phyloP scores from a whole-genome alignment of 2,113 vertebrate genomes.

The Sceloporus tristichus region DNA sequence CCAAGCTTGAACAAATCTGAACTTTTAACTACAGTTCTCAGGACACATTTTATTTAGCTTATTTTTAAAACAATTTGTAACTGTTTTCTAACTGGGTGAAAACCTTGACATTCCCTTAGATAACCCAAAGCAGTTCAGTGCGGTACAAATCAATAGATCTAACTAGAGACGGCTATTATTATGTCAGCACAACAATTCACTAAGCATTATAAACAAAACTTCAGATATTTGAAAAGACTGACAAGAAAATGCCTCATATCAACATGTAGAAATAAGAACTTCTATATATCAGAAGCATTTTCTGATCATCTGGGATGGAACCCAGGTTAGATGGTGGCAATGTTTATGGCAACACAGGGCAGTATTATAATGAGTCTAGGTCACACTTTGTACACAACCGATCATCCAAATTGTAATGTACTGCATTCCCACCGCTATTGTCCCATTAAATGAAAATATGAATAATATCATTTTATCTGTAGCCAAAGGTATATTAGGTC shows the following conservation, averaged over 20 bases:
- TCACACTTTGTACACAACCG: background rate
- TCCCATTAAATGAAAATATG: background rate
- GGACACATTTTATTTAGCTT: constrained; percentile 45
- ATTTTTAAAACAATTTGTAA: background rate
- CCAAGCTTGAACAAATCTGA: background rate
- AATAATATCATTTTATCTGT: background rate
- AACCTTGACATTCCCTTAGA: background rate
- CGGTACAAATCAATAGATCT: background rate
- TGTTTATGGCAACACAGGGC: background rate
- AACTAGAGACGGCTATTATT: accelerated
- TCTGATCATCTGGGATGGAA: background rate
- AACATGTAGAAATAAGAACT: background rate
- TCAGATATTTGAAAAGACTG: background rate
- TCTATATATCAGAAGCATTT: background rate
- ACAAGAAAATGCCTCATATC: background rate
- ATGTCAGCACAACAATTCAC: background rate
- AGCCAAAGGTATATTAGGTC: background rate
- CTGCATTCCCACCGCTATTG: too few species aligned
- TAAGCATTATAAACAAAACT: background rate
- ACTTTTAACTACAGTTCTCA: constrained; percentile 63
- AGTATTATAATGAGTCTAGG: background rate
- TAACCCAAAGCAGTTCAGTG: accelerated
- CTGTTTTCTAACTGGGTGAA: background rate
- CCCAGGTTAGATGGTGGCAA: too few species aligned
- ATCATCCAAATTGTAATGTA: background rate